These are phyloP conservation scores for Cacoxenus indagator DNA, from an alignment of 2,888 invertebrate species.

Conservation along the genomic window DNA sequence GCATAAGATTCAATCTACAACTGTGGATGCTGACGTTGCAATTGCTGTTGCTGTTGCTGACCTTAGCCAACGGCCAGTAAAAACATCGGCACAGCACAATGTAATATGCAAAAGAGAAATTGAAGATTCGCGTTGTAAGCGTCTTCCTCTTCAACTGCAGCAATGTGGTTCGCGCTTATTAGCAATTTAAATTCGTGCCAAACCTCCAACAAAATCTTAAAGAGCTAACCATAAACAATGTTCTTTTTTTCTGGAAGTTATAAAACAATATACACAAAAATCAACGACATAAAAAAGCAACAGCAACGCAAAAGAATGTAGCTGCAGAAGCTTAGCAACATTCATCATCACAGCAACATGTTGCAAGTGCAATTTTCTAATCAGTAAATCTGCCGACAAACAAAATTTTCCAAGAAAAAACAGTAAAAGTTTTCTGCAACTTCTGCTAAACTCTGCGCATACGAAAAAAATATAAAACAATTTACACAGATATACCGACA, in stretches of 20 bases:
- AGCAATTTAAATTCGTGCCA: conserved; percentile 25
- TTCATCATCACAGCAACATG: conserved; percentile 20
- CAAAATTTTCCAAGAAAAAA: not conserved
- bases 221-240: no score
- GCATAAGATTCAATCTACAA: conserved; percentile 15
- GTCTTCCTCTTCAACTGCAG: conserved; percentile 1
- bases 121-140: conserved; percentile 25
- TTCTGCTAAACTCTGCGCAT: no score
- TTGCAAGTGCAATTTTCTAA: conserved; percentile 21
- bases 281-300: not conserved
- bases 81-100: conserved; percentile 5
- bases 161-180: conserved; percentile 13
- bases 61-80: conserved; percentile 24
- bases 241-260: no score
- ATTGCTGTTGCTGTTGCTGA: conserved; percentile 39
- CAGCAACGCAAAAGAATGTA: not conserved
- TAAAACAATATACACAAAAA: conserved; percentile 3
- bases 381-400: conserved; percentile 9
- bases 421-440: not conserved
- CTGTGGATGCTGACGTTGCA: conserved; percentile 22
- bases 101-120: conserved; percentile 29
- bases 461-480: no score
- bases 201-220: conserved; percentile 16
- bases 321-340: conserved; percentile 20
- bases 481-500: not conserved